Base-by-base conservation (phyloP, 2,113 vertebrate genomes). In the Monopterus albus region DNA sequence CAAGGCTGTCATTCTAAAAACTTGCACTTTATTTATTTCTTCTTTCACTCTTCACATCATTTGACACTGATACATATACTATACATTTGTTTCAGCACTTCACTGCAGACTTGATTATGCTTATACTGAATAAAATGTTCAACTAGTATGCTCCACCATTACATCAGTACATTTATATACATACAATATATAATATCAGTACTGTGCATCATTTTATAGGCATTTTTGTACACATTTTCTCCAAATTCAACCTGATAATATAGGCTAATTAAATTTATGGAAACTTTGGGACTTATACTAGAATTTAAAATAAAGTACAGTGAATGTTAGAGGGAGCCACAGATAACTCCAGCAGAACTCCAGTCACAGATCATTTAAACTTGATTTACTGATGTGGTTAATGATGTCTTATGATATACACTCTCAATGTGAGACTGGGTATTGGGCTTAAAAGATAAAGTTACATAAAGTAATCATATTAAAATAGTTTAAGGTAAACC, bases 141-240 rank as follows among this genome's bases (percentile, higher is more conserved):
- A 29, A 6, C 31, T 7, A 51, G 46, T 47, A 21, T 25, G 11
- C 47, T 66, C 45, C 52, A 35, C 25, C 56, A 51, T 72, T 29
- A 49, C 29, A 60, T 49, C 42, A 59, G 7, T n/a, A n/a, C n/a
- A n/a, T n/a, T n/a, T n/a, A 65, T 35, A 28, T 13, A 28, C 9
- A 43, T 9, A n/a, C n/a, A n/a, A n/a, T n/a, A n/a, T n/a, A n/a
- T n/a, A n/a, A 35, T 43, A 18, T 9, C 45, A 39, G 15, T 50
- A 36, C 15, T 49, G 31, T 40, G 31, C 25, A 78, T 33, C 39
- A 39, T 49, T 50, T 23, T 14, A 25, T 9, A 9, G 17, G 38
- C 13, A 55, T 56, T 36, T 38, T 12, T 25, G 4, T 6, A 11
- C 3, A 38, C 6, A 51, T 65, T 43, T 23, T 7, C 21, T 23